Base-by-base conservation (phyloP, 2,888 invertebrate genomes). In the Alloplasta piceator region DNA sequence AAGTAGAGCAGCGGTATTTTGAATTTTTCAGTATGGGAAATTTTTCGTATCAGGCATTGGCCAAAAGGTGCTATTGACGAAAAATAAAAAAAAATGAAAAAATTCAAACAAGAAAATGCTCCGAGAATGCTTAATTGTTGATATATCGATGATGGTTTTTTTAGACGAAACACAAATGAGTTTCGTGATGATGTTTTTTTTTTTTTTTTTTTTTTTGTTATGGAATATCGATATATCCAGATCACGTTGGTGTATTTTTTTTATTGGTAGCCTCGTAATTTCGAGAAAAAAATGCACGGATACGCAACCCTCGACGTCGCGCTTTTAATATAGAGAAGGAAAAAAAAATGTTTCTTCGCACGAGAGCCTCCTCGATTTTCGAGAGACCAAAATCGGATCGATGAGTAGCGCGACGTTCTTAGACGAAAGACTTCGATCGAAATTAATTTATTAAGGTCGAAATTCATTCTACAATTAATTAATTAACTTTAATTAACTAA, bases 361-460 rank as follows among this genome's bases (percentile, higher is more conserved):
- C 70, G 64, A 74, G 72, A 72, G 60, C 64, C 58, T 58, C 55
- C 66, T 74, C 43, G 66, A 61, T 38, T 68, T 80, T 80, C 50
- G 67, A 80, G 71, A 67, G 76, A 80, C 72, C 72, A 80, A 76
- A 76, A 76, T 80, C 48, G 36, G 50, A 72, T 16, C 14, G 5
- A 52, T 36, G 66, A 61, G 63, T 72, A 46, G 41, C 39, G 36
- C 67, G 66, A 56, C 39, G 43, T 41, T 68, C 6, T 46, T n/a
- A n/a, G 10, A 46, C 7, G 9, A 12, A 64, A 43, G 10, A 46
- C 46, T 26, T 12, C 46, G 58, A 58, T 12, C 46, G 58, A 58
- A 60, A 41, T 67, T 36, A 16, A 26, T 6, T 26, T 26, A 26
- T 26, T 26, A 26, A 26, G 26, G 39, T 56, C 48, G 70, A 36